Evolutionary conservation across 2,113 vertebrate genomes (phyloP), one percentile per base, ranked within the genome.

Genomic region (Perca fluviatilis): DNA sequence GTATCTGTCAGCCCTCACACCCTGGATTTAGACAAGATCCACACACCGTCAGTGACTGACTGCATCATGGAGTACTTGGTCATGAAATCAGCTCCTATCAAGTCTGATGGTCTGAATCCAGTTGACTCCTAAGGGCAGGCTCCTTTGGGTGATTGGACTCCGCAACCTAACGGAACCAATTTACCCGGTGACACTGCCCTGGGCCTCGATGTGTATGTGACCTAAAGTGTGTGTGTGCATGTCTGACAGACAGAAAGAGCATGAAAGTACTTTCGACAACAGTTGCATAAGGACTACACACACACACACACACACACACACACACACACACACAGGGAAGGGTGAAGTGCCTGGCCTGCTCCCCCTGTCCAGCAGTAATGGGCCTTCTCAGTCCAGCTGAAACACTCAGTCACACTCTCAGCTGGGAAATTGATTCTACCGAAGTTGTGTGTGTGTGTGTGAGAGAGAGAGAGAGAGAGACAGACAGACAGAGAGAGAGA

Each of bases 91-190:
- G 60, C 56, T 64, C 72, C 67, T 4, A 21, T 76, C 23, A 6
- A 53, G 56, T 49, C 66, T 18, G 56, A 58, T 64, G 85, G 66
- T 68, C 27, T 81, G 71, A 51, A 86, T 77, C 74, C 61, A 40
- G 68, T 64, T 11, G 61, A 64, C 78, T 78, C 73, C 66, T 23
- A 60, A 2, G 66, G 68, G 65, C 63, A 2, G 66, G 68, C 68
- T 71, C 49, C 36, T 51, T 50, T 43, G 30, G 80, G 40, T 81
- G 91, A 92, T 75, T 87, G 83, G 56, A 70, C 80, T 65, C 72
- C 23, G 56, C 56, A 62, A 33, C 63, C 68, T 77, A 77, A 91
- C 78, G 25, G 83, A 92, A 85, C 86, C 88, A 91, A 93, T 92
- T 91, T 87, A 69, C 10, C 79, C 46, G 3, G 43, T 0, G 64